A percentile compares a stretch with the other conserved stretches of the same genome.
Evolutionary conservation across 2,113 vertebrate species (phyloP).

Genomic region (Melierax canorus): DNA sequence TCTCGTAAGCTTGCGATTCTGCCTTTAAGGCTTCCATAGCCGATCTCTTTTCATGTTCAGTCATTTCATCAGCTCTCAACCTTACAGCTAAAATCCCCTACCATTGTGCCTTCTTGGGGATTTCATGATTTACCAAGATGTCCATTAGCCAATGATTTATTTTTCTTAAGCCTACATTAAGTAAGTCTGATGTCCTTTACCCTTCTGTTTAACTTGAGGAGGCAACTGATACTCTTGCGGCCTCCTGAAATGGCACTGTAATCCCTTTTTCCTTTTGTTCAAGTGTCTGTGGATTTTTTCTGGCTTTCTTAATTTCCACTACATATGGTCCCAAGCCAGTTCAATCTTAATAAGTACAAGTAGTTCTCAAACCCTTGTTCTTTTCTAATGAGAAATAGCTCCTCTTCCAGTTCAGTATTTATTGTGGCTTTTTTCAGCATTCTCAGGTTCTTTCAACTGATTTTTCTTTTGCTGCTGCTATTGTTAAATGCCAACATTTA

Average conservation of each 20-base stretch:
- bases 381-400: slow-evolving; percentile 39
- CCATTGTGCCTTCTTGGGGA: neutral
- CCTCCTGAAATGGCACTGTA: neutral
- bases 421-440: slow-evolving; percentile 44
- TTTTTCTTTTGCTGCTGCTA: slow-evolving; percentile 33
- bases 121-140: neutral
- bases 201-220: neutral
- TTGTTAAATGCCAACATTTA: slow-evolving; percentile 31
- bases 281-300: slow-evolving; percentile 25
- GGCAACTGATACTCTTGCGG: neutral
- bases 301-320: slow-evolving; percentile 8
- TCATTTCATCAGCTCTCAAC: neutral
- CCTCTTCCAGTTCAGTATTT: slow-evolving; percentile 33
- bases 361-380: slow-evolving; percentile 19
- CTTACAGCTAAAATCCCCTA: neutral
- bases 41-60: neutral
- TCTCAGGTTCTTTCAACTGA: slow-evolving; percentile 36
- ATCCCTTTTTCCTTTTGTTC: neutral
- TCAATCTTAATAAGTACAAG: slow-evolving; percentile 19
- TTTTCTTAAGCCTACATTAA: neutral
- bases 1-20: neutral
- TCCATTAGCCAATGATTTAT: neutral
- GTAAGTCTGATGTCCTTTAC: neutral
- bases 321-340: neutral
- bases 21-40: neutral